These are phyloP conservation scores for Pherbina coryleti DNA, from an alignment of 2,888 invertebrate species.

Conservation along the genomic window DNA sequence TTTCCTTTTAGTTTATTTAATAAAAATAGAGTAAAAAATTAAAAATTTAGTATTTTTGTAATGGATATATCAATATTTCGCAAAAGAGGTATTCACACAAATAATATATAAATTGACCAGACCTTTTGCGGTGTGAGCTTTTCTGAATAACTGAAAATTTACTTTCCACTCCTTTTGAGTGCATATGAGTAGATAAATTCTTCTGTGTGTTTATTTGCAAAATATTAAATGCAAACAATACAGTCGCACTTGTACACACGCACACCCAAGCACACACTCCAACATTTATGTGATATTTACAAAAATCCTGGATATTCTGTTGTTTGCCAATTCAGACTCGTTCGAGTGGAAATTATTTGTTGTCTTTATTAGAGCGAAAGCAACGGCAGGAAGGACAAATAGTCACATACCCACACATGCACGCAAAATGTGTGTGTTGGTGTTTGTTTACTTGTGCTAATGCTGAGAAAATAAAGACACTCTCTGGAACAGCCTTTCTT, in stretches of 20 bases:
- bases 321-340: constrained; percentile 16
- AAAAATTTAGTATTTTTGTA: too few relatives aligned
- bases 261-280: too few relatives aligned
- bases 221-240: neutral
- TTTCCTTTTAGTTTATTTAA: too few relatives aligned
- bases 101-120: too few relatives aligned
- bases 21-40: too few relatives aligned
- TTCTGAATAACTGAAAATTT: too few relatives aligned
- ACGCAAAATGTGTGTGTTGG: neutral
- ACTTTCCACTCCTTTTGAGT: too few relatives aligned
- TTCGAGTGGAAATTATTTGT: constrained; percentile 31
- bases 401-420: neutral
- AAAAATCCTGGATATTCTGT: neutral
- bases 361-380: constrained; percentile 24
- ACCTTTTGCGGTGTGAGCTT: too few relatives aligned
- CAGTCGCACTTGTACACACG: too few relatives aligned
- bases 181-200: neutral
- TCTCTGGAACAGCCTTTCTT: neutral
- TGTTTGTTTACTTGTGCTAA: neutral
- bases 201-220: neutral
- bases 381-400: neutral
- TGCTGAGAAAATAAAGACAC: neutral
- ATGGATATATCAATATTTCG: too few relatives aligned
- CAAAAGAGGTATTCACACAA: too few relatives aligned
- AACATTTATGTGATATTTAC: neutral